A percentile compares a stretch with the other conserved stretches of the same genome.
phyloP scores from a whole-genome alignment of 2,797 vertebrate genomes.

The Molossus alvarezi region DNA sequence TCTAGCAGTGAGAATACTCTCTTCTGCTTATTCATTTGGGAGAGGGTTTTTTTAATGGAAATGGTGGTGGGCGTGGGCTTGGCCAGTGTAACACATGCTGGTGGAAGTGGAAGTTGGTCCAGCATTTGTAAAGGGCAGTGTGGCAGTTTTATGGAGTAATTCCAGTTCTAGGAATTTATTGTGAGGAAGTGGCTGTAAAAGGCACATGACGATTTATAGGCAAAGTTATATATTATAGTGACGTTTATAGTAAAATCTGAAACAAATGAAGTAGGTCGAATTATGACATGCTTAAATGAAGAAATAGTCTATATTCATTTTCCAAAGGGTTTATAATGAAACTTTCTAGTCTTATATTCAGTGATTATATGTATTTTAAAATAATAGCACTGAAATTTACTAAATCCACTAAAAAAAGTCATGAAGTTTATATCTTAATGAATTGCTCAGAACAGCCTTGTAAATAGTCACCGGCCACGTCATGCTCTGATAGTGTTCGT shows the following conservation, averaged over 20 bases:
- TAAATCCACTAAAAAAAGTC: neutral
- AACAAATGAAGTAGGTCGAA: neutral
- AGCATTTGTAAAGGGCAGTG: neutral
- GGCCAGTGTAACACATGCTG: neutral
- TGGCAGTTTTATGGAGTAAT: neutral
- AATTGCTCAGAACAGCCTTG: constrained; percentile 39
- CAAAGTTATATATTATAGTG: neutral
- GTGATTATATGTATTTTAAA: neutral
- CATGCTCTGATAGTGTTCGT: neutral
- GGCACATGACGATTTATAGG: neutral
- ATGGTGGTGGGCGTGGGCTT: neutral
- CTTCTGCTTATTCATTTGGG: neutral
- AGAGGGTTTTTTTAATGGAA: neutral
- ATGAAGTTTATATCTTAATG: constrained; percentile 26
- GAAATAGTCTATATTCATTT: neutral
- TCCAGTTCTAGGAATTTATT: constrained; percentile 26
- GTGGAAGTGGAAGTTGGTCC: neutral
- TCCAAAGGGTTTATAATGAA: neutral
- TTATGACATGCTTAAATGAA: neutral
- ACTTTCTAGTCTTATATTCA: neutral
- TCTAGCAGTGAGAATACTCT: neutral
- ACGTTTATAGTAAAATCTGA: neutral
- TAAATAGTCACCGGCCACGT: neutral
- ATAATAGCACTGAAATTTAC: neutral
- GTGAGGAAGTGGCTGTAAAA: constrained; percentile 9